Evolutionary conservation across 2,888 invertebrate genomes (phyloP).

Genomic region (Troglohyphantes excavatus): DNA sequence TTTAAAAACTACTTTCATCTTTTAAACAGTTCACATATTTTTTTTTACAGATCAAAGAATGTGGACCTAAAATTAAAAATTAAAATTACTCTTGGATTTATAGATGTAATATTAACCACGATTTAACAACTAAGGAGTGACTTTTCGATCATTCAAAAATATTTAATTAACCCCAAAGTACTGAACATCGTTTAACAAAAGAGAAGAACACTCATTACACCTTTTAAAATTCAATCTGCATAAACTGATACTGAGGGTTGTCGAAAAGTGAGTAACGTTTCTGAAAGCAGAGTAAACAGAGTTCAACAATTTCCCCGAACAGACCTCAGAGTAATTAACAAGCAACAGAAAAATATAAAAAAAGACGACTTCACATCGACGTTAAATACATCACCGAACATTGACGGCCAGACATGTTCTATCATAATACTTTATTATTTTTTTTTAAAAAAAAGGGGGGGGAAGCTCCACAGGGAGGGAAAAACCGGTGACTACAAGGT

Average conservation of each 20-base stretch:
- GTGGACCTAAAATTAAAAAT: too few species aligned
- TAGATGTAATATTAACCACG: too few species aligned
- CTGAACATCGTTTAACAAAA: background rate
- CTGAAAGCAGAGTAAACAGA: background rate
- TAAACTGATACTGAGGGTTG: background rate
- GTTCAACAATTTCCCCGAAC: background rate
- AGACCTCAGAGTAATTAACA: background rate
- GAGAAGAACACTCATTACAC: background rate
- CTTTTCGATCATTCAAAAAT: too few species aligned
- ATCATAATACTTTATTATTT: background rate
- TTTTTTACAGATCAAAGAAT: too few species aligned
- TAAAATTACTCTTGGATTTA: too few species aligned
- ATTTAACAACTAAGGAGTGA: too few species aligned
- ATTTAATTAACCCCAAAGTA: background rate
- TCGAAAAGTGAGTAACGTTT: conserved; percentile 5
- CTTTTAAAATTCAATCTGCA: background rate
- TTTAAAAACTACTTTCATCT: too few species aligned
- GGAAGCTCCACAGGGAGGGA: background rate
- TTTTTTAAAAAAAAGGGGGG: background rate
- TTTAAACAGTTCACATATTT: too few species aligned
- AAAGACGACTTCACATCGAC: background rate
- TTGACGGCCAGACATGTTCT: background rate
- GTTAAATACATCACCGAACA: background rate
- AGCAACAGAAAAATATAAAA: background rate
- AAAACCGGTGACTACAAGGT: conserved; percentile 21